Evolutionary conservation across 30 jellyfish, hydroid and myxozoan genomes (phyloP), one percentile per base, ranked within the genome.

Genomic region (Turritopsis rubra): DNA sequence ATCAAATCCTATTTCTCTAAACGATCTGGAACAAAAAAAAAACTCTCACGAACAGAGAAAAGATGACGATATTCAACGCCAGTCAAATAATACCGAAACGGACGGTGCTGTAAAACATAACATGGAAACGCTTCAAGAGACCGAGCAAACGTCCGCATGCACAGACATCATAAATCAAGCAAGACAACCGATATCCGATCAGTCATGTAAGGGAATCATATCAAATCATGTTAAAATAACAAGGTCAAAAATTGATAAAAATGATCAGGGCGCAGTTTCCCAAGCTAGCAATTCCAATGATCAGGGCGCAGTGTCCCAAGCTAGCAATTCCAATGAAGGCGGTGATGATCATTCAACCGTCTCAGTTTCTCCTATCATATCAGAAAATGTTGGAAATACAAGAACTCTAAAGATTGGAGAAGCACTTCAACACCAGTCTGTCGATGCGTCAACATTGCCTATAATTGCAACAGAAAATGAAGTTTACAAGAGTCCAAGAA

Each of bases 1-100:
- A 74, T 74, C 82, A 74, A 24, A 28, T 7, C 82, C 82, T 17
- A 27, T 74, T n/a, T 24, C 54, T 30, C 13, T 74, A 21, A 22
- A 24, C 18, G 65, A 74, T 26, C 27, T 74, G 53, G 65, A 74
- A 3, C 9, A 41, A 5, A 41, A 41, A 41, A 13, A 41, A 3
- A 41, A 41, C 5, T 41, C 60, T 41, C 60, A 41, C 13, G 60
- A 41, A 41, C 13, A 5, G 60, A n/a, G n/a, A n/a, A n/a, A n/a
- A n/a, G 60, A 41, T 41, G 60, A 41, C 13, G 13, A 41, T 41
- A 41, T 41, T 3, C 5, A 41, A 41, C 9, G 13, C 13, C 60
- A 3, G 5, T 13, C 60, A 41, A 41, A 41, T 41, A 41, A 41
- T 41, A 13, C 60, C 13, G 60, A 41, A 5, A 41, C 60, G 13